Conservation (phyloP, 2,888 invertebrate genomes). For the Tanypteryx hageni region DNA sequence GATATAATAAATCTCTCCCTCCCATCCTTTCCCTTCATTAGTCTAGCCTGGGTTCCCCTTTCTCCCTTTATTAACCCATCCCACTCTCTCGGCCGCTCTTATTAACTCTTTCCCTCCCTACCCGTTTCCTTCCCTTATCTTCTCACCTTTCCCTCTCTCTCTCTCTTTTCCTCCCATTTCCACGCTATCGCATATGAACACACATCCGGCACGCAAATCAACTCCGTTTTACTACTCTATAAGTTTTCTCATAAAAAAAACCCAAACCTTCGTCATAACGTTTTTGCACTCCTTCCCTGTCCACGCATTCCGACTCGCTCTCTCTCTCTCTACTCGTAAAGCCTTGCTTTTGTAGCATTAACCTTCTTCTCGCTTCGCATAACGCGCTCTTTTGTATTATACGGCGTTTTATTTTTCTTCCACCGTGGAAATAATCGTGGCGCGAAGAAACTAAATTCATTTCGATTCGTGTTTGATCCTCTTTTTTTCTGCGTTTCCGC, state of each 20-base stretch:
- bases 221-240: slow-evolving; percentile 53
- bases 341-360: neutral
- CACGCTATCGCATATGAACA: neutral
- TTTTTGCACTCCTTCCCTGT: neutral
- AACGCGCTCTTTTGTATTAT: neutral
- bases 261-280: neutral
- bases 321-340: neutral
- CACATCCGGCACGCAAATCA: slow-evolving; percentile 43
- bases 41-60: neutral
- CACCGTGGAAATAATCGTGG: neutral
- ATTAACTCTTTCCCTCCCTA: neutral
- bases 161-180: neutral
- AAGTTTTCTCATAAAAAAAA: slow-evolving; percentile 20
- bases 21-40: neutral
- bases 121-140: neutral
- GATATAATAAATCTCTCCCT: neutral
- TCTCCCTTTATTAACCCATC: neutral
- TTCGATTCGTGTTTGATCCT: neutral
- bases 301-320: neutral
- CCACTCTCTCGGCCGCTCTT: neutral
- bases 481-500: neutral
- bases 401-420: neutral
- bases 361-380: neutral
- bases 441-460: neutral
- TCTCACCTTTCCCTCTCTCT: neutral